These are phyloP conservation scores for Cranoglanis bouderius DNA, from an alignment of 2,113 vertebrate genomes.

Conservation along the genomic window DNA sequence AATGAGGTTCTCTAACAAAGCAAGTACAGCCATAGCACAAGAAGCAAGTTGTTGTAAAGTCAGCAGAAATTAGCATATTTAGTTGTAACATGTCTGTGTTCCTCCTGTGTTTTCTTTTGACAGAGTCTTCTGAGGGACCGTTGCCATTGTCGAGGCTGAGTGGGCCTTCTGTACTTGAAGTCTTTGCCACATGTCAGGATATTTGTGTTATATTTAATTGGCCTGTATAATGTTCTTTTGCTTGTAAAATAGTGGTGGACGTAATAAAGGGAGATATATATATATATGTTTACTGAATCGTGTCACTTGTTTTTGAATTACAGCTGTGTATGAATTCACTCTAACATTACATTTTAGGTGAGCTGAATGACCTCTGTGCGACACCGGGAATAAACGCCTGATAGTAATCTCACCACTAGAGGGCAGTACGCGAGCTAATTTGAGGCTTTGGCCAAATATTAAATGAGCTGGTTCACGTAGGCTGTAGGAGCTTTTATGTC, in stretches of 20 bases:
- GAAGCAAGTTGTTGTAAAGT: background rate
- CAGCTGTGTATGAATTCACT: background rate
- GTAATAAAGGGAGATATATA: slow-evolving; percentile 71
- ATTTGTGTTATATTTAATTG: slow-evolving; percentile 71
- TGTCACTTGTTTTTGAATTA: slow-evolving; percentile 2
- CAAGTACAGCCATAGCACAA: background rate
- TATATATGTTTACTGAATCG: slow-evolving; percentile 56
- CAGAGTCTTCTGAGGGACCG: slow-evolving; percentile 53
- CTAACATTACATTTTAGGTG: background rate
- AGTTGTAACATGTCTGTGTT: background rate
- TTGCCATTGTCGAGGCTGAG: slow-evolving; percentile 50
- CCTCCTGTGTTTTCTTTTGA: slow-evolving; percentile 38
- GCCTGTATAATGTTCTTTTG: slow-evolving; percentile 75
- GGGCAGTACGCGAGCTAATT: background rate
- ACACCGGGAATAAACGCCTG: background rate
- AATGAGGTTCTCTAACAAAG: background rate
- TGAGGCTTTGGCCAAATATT: background rate
- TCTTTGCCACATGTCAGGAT: slow-evolving; percentile 64
- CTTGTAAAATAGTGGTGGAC: slow-evolving; percentile 76
- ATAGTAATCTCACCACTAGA: slow-evolving; percentile 31
- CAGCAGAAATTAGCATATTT: background rate
- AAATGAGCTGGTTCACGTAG: background rate
- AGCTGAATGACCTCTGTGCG: background rate
- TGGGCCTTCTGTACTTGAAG: slow-evolving; percentile 63
- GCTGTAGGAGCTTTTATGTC: background rate